phyloP scores from a whole-genome alignment of 2,888 invertebrate species.

The Sycophila texana region DNA sequence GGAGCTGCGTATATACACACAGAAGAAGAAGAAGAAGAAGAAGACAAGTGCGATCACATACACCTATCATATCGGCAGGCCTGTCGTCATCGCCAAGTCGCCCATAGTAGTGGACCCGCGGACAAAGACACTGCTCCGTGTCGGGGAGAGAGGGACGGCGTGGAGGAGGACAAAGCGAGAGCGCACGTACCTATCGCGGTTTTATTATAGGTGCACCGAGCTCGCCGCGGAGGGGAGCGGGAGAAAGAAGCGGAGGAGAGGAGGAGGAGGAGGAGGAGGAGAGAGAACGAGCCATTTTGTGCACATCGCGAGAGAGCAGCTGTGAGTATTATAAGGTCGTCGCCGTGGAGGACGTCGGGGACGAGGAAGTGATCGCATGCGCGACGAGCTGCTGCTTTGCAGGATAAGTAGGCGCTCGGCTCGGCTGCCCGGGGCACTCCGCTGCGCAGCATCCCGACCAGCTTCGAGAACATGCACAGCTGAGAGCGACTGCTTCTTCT shows the following conservation, averaged over 20 bases:
- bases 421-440: too few relatives aligned
- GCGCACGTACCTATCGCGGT: too few relatives aligned
- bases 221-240: not conserved
- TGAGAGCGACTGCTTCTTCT: slow-evolving; percentile 23
- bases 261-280: slow-evolving; percentile 10
- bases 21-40: too few relatives aligned
- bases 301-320: slow-evolving; percentile 70
- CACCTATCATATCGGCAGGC: too few relatives aligned
- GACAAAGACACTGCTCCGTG: too few relatives aligned
- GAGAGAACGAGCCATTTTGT: slow-evolving; percentile 71
- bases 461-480: slow-evolving; percentile 52
- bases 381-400: slow-evolving; percentile 12
- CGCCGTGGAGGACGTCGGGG: not conserved
- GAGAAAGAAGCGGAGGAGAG: slow-evolving; percentile 25
- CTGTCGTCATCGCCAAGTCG: not conserved
- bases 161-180: too few relatives aligned
- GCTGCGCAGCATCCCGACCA: slow-evolving; percentile 44
- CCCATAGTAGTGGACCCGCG: too few relatives aligned
- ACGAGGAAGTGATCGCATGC: not conserved
- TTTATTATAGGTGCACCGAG: too few relatives aligned
- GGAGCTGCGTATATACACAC: too few relatives aligned
- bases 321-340: slow-evolving; percentile 60
- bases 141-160: too few relatives aligned
- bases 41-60: too few relatives aligned
- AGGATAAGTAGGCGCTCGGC: slow-evolving; percentile 3